phyloP scores from a whole-genome alignment of 2,113 vertebrate species.

The Cariama cristata region DNA sequence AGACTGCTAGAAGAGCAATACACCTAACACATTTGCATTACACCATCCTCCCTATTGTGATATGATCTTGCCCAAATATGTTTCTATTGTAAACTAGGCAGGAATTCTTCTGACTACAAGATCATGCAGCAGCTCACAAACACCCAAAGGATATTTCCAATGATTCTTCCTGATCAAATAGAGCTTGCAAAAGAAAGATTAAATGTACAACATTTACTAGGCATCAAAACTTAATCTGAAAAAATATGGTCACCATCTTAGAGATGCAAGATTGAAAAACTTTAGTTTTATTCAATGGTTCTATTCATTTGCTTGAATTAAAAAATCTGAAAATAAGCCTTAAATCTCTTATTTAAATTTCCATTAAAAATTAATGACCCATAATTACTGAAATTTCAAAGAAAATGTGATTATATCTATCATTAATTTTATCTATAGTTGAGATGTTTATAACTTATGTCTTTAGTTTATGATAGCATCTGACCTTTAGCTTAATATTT shows the following conservation, averaged over 20 bases:
- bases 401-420: background rate
- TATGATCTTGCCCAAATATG: background rate
- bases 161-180: background rate
- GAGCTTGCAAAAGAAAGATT: background rate
- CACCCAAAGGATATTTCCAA: background rate
- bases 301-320: background rate
- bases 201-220: background rate
- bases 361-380: background rate
- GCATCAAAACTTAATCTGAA: background rate
- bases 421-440: background rate
- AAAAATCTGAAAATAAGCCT: background rate
- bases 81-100: background rate
- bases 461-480: background rate
- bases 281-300: fast-evolving
- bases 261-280: background rate
- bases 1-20: background rate
- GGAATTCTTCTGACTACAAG: background rate
- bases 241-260: background rate
- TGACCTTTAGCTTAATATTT: background rate
- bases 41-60: background rate
- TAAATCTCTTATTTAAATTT: background rate
- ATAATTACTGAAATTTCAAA: background rate
- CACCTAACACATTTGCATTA: background rate
- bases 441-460: background rate
- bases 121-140: background rate